Conservation (phyloP, 2,888 invertebrate species). For the Dryobota labecula region DNA sequence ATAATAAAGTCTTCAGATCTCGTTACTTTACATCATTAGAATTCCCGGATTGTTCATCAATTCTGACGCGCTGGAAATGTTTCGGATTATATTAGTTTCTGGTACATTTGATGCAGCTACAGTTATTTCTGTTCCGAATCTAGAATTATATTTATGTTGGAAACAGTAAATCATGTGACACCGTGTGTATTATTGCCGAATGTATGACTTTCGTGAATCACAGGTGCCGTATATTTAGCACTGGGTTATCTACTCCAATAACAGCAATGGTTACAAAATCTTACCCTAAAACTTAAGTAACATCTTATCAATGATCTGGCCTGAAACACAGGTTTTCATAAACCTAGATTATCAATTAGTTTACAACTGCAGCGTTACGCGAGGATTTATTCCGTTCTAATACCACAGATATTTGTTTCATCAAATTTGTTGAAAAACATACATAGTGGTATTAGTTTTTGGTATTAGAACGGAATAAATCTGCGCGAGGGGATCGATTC, state of each 20-base stretch:
- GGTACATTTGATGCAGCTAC: slow-evolving; percentile 44
- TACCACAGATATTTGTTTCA: too few species aligned
- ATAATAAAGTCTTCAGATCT: slow-evolving; percentile 88
- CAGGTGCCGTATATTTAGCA: slow-evolving; percentile 30
- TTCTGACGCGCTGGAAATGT: slow-evolving; percentile 64
- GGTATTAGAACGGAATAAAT: too few species aligned
- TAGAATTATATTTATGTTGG: slow-evolving; percentile 51
- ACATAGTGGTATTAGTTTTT: too few species aligned
- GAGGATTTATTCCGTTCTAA: too few species aligned
- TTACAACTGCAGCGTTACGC: too few species aligned
- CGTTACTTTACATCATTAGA: slow-evolving; percentile 82
- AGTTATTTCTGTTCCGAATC: slow-evolving; percentile 51
- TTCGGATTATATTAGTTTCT: slow-evolving; percentile 58
- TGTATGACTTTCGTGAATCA: slow-evolving; percentile 40
- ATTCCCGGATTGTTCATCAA: slow-evolving; percentile 76
- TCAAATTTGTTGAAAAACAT: too few species aligned
- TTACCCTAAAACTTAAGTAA: slow-evolving; percentile 13
- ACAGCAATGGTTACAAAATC: slow-evolving; percentile 8
- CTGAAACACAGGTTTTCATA: too few species aligned
- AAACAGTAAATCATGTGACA: slow-evolving; percentile 43
- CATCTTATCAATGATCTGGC: slow-evolving; percentile 32
- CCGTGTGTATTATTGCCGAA: slow-evolving; percentile 43
- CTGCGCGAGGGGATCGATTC: too few species aligned
- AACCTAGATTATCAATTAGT: too few species aligned
- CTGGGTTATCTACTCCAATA: slow-evolving; percentile 11